A percentile compares a stretch with the other conserved stretches of the same genome.
phyloP scores from a whole-genome alignment of 2,888 invertebrate species.

The Sminthurinus aureus region DNA sequence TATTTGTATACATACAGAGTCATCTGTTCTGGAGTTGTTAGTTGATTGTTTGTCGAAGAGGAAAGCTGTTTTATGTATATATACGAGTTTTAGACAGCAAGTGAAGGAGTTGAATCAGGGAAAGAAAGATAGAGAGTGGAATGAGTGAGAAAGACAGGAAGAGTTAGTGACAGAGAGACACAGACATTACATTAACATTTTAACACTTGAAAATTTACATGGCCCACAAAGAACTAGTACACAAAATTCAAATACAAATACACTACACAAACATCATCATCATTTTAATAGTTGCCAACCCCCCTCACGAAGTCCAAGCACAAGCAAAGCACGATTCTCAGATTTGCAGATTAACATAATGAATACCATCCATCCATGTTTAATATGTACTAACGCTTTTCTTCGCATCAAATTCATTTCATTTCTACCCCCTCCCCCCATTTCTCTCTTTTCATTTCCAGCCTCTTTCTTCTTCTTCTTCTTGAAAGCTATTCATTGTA shows the following conservation, averaged over 20 bases:
- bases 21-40: background rate
- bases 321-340: slow-evolving; percentile 10
- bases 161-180: slow-evolving; percentile 33
- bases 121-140: background rate
- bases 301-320: slow-evolving; percentile 12
- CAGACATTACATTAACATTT: slow-evolving; percentile 39
- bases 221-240: background rate
- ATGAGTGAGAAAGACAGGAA: slow-evolving; percentile 17
- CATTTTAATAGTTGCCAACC: slow-evolving; percentile 27
- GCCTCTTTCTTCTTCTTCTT: background rate
- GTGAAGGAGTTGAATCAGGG: background rate
- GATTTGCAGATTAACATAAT: slow-evolving; percentile 23
- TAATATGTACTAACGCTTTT: slow-evolving; percentile 11
- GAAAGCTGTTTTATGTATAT: slow-evolving; percentile 5
- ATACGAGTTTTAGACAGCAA: background rate
- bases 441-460: background rate
- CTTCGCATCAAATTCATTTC: slow-evolving; percentile 2
- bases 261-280: slow-evolving; percentile 18
- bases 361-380: slow-evolving; percentile 28
- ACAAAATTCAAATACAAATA: too few relatives aligned
- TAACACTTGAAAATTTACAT: slow-evolving; percentile 38
- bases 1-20: background rate
- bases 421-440: slow-evolving; percentile 13
- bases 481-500: background rate
- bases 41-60: slow-evolving; percentile 4